Evolutionary conservation across 2,113 vertebrate species (phyloP).

Genomic region (Ophiodon elongatus): DNA sequence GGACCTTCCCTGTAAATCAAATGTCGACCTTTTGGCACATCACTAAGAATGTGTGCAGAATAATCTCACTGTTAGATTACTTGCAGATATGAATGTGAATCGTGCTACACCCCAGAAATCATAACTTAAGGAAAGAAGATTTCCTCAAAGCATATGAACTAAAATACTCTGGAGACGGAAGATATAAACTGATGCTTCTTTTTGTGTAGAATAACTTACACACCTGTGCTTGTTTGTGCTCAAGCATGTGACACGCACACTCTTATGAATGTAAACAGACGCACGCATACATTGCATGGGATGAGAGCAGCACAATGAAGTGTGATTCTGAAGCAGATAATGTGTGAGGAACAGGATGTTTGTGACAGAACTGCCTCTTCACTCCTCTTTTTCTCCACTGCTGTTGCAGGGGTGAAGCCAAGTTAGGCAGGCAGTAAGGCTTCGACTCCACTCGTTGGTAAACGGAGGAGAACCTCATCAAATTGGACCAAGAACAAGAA

Average conservation of each 20-base stretch:
- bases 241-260: constrained; percentile 6
- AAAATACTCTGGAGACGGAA: neutral
- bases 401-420: constrained; percentile 72
- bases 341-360: constrained; percentile 77
- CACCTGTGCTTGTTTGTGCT: constrained; percentile 26
- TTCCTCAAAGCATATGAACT: neutral
- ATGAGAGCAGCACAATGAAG: constrained; percentile 58
- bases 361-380: constrained; percentile 69
- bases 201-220: constrained; percentile 20
- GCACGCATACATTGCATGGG: constrained; percentile 44
- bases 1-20: constrained; percentile 29
- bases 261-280: constrained; percentile 38
- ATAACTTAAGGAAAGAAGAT: neutral
- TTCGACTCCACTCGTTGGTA: constrained; percentile 35
- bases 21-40: constrained; percentile 12
- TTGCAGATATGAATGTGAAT: constrained; percentile 4
- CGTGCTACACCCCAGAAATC: neutral
- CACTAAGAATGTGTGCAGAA: neutral
- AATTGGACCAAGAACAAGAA: constrained; percentile 23
- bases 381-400: constrained; percentile 66
- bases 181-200: neutral
- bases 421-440: constrained; percentile 52
- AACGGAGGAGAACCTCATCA: constrained; percentile 43
- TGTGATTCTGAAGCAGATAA: constrained; percentile 73
- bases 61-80: neutral